phyloP scores from a whole-genome alignment of 1,140 invertebrate genomes.

The Gryllus bimaculatus region DNA sequence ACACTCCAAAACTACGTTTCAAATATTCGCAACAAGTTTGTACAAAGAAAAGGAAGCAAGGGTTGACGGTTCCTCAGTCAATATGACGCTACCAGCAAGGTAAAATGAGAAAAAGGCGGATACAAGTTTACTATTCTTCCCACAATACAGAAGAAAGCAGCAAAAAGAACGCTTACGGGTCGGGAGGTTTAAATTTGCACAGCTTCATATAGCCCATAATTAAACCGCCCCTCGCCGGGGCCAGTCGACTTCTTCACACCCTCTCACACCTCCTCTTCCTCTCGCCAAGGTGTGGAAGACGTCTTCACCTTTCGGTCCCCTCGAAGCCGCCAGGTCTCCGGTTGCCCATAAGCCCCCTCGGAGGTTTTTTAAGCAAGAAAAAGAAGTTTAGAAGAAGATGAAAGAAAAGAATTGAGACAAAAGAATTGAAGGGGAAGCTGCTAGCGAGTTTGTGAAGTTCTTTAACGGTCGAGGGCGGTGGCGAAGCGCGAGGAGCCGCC shows the following conservation, averaged over 20 bases:
- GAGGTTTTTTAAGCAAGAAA: constrained; percentile 22
- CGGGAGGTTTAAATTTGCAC: not conserved
- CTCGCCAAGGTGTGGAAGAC: not conserved
- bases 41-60: too few species aligned
- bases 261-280: not conserved
- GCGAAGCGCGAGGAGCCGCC: not conserved
- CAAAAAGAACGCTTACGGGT: not conserved
- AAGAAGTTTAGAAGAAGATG: constrained; percentile 23
- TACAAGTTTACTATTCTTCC: too few species aligned
- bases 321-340: not conserved
- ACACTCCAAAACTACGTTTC: too few species aligned
- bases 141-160: not conserved
- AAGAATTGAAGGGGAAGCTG: not conserved
- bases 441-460: not conserved
- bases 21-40: too few species aligned
- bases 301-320: not conserved
- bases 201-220: not conserved
- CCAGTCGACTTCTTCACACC: not conserved
- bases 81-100: too few species aligned
- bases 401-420: constrained; percentile 19
- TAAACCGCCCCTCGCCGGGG: constrained; percentile 12
- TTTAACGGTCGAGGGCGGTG: not conserved
- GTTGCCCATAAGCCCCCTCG: constrained; percentile 13
- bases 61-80: too few species aligned
- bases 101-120: too few species aligned